Evolutionary conservation across 2,797 vertebrate species (phyloP).

Genomic region (Karalla daura): DNA sequence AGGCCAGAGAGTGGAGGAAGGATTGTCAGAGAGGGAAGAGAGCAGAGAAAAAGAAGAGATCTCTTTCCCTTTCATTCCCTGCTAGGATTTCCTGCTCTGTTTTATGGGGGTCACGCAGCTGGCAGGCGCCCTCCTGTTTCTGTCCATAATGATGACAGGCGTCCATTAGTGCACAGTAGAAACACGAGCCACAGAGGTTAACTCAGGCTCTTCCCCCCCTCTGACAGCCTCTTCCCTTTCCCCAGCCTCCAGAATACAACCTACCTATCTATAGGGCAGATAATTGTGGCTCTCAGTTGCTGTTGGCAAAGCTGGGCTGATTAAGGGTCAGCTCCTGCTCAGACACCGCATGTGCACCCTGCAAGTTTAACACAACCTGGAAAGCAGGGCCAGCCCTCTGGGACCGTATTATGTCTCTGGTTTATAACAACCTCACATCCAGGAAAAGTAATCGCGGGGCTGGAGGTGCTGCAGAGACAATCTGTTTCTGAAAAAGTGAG

Average conservation of each 20-base stretch:
- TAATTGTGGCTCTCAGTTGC: conserved; percentile 70
- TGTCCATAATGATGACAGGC: conserved; percentile 84
- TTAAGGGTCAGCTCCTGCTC: conserved; percentile 66
- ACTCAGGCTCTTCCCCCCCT: conserved; percentile 53
- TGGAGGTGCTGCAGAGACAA: conserved; percentile 26
- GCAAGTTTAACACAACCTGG: conserved; percentile 51
- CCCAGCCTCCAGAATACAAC: conserved; percentile 55
- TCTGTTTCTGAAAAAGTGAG: background rate
- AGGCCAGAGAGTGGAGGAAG: conserved; percentile 36
- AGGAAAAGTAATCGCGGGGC: conserved; percentile 37
- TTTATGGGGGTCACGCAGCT: conserved; percentile 87
- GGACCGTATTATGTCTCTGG: conserved; percentile 44
- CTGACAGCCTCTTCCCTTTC: conserved; percentile 72
- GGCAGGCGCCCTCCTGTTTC: conserved; percentile 85
- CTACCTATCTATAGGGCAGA: conserved; percentile 71
- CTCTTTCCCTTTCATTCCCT: conserved; percentile 75
- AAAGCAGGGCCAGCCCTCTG: conserved; percentile 41
- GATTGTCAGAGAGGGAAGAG: conserved; percentile 37
- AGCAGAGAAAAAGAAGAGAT: conserved; percentile 40
- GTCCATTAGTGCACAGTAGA: conserved; percentile 82
- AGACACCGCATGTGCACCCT: conserved; percentile 49
- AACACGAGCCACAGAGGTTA: conserved; percentile 81
- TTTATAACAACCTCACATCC: conserved; percentile 46
- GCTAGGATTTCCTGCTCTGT: conserved; percentile 83
- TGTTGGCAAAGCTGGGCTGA: conserved; percentile 64